A percentile compares a stretch with the other conserved stretches of the same genome.
These are phyloP conservation scores for Leucopternis melanops DNA, from an alignment of 2,113 vertebrate genomes.

Conservation along the genomic window DNA sequence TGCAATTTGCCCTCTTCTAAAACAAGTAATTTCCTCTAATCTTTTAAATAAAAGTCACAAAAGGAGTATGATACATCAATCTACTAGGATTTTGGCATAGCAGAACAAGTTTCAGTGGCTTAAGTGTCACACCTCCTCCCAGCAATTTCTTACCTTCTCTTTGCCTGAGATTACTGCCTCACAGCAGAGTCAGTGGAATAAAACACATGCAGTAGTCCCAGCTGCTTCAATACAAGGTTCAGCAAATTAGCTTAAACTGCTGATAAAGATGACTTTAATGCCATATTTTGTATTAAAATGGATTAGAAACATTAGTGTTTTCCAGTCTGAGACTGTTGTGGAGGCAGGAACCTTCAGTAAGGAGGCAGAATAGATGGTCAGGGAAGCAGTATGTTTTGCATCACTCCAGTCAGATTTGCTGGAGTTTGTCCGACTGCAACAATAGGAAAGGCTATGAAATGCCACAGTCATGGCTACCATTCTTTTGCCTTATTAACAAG, in stretches of 20 bases:
- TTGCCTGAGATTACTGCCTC: background rate
- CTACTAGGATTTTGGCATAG: background rate
- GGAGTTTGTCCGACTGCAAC: background rate
- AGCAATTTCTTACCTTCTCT: background rate
- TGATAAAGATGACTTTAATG: background rate
- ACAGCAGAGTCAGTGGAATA: background rate
- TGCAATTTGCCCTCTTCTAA: background rate
- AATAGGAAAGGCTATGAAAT: background rate
- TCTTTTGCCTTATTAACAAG: background rate
- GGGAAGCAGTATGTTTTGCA: background rate
- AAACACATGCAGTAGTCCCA: background rate
- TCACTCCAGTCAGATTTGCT: background rate
- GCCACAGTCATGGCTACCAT: background rate
- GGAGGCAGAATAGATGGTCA: background rate
- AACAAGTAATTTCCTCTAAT: background rate
- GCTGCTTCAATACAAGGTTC: background rate
- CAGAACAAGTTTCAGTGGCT: background rate
- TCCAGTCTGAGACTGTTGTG: background rate
- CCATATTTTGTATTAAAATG: background rate
- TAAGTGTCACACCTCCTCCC: background rate
- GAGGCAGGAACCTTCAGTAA: background rate
- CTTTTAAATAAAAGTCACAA: background rate
- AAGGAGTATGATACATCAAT: background rate
- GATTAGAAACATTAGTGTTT: background rate
- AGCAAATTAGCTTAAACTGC: background rate